Evolutionary conservation across 2,888 invertebrate genomes (phyloP).

Genomic region (Tipula lateralis): DNA sequence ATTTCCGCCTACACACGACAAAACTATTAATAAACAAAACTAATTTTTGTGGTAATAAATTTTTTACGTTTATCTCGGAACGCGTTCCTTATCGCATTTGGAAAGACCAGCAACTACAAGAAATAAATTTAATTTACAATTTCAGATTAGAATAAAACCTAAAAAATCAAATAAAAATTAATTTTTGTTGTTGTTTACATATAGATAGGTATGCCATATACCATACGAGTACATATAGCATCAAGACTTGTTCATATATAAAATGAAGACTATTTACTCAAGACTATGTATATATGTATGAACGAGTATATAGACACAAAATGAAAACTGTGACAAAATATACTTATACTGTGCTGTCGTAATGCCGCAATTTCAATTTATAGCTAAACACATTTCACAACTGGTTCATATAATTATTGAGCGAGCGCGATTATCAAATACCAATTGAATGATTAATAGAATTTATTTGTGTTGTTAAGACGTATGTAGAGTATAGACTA

Average conservation of each 20-base stretch:
- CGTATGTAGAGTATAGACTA: neutral
- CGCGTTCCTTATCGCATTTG: neutral
- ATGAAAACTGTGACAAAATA: no score
- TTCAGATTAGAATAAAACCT: neutral
- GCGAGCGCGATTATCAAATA: neutral
- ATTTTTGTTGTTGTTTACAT: no score
- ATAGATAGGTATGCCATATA: no score
- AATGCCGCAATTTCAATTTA: neutral
- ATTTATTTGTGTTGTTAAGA: neutral
- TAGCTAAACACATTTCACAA: neutral
- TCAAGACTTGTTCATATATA: neutral
- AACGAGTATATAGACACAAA: neutral
- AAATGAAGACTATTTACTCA: neutral
- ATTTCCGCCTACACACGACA: constrained; percentile 19
- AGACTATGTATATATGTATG: no score
- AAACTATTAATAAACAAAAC: constrained; percentile 11
- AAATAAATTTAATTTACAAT: neutral
- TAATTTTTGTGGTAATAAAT: neutral
- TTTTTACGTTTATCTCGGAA: neutral
- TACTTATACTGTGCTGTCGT: neutral
- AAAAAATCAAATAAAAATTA: no score
- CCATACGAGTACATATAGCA: neutral
- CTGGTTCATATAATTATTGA: neutral
- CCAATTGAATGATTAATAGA: constrained; percentile 7
- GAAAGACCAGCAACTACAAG: neutral